Evolutionary conservation across 92 coral and sea anemone species (phyloP), one percentile per base, ranked within the genome.

Genomic region (Zoanthus solanderi): DNA sequence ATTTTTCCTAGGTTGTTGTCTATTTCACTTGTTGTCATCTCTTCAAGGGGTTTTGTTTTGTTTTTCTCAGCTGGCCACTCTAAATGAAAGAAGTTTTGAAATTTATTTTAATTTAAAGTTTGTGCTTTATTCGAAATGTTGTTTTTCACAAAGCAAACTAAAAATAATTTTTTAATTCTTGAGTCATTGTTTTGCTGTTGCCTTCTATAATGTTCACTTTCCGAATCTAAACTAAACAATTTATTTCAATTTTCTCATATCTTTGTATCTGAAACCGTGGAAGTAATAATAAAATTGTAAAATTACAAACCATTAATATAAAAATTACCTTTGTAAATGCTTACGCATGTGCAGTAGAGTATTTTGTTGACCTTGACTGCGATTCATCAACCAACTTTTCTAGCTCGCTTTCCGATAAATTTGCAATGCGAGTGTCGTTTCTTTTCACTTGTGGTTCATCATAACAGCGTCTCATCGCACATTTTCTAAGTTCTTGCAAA

Each of bases 11-110:
- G 77, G 42, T 45, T 79, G 45, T 52, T 29, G 44, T 85, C 87
- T 13, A 78, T 83, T 60, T 90, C 90, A 34, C 57, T 60, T 12
- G 48, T 53, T 44, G 75, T 47, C 56, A 72, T 61, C 56, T 83
- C 83, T 29, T 83, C 73, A 14, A 89, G 61, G 28, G 72, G 50
- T 18, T 57, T 18, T 45, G 29, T 15, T 44, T 69, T 12, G 57
- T 42, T 30, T 83, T 71, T 89, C 73, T 89, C 83, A 10, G 71
- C 53, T 8, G 88, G 75, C 91, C 88, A 89, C 65, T 89, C 83
- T 88, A 53, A 71, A 30, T 71, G 76, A 34, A 71, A 84, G 65
- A 52, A 13, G 57, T 50, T 72, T 50, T 54, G 67, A 50, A 50
- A 50, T 50, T 60, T 17, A 58, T 28, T 57, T 57, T 11, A 50